A percentile compares a stretch with the other conserved stretches of the same genome.
Conservation (phyloP, 2,797 vertebrate species). For the Sebastes vulpes region DNA sequence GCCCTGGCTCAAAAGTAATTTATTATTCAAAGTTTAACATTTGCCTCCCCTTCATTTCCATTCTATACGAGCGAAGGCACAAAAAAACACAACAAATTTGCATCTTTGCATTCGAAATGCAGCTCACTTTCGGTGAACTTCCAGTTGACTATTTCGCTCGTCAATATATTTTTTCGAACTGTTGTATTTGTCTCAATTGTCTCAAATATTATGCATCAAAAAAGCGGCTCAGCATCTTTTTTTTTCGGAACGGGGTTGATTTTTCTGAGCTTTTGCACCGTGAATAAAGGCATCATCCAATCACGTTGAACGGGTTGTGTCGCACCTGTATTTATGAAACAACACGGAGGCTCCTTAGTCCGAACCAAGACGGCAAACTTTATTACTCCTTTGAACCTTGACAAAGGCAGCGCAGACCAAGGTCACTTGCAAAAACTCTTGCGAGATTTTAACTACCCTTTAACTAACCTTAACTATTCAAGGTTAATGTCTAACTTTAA, state of each 20-base stretch:
- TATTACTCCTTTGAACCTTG: no score
- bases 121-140: no score
- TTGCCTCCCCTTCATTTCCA: no score
- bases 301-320: neutral
- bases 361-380: no score
- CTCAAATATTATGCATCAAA: neutral
- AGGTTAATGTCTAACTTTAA: no score
- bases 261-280: neutral
- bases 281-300: neutral
- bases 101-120: no score
- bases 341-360: fast-evolving
- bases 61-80: fast-evolving
- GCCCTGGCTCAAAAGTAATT: neutral
- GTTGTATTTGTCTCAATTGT: neutral
- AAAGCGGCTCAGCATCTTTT: no score
- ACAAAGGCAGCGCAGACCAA: no score
- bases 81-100: no score
- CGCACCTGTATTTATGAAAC: neutral
- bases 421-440: no score
- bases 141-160: neutral
- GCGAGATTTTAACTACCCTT: no score
- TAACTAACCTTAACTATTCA: no score
- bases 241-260: fast-evolving
- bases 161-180: neutral
- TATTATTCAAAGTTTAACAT: neutral